Base-by-base conservation (phyloP, 1,140 invertebrate genomes). In the Rhyacophila brunnea region DNA sequence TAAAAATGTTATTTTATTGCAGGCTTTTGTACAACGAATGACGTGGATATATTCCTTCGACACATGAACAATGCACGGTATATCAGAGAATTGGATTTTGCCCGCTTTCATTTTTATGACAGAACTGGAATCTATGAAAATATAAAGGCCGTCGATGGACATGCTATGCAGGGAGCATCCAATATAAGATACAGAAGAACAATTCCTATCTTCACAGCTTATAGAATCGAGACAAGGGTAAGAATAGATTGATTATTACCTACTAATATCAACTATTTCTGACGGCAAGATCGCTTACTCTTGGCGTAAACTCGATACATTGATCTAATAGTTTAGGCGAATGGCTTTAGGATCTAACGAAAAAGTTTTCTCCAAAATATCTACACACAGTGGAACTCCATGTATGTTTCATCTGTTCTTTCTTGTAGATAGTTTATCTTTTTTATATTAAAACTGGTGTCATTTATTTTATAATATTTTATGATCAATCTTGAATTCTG, bases 61-160 rank as follows among this genome's bases (percentile, higher is more conserved):
- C 91, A 93, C 69, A 93, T 93, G 91, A 94, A 93, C 70, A 93
- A 93, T 69, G 88, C 89, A 0, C 81, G 90, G 6, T 94, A 91
- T 59, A 69, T 93, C 1, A 79, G 91, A 6, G 91, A 93, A 69
- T 72, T 92, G 50, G 91, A 93, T 70, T 93, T 93, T 73, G 91
- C 88, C 2, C 80, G 90, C 18, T 90, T 92, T 67, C 83, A 90
- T 63, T 90, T 86, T 71, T 90, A 89, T 59, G 85, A 87, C 34
- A 70, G 84, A 58, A 85, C 83, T 6, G 87, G 88, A 11, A 80
- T 91, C 2, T 89, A 87, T 53, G 70, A 68, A 0, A 81, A 82
- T 43, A 83, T 91, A 11, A 73, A 68, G 9, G 81, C 80, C 32
- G 77, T 71, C 11, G 78, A 83, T 14, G 87, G 86, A 3, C 80